Percentiles rank a stretch among this genome's conserved stretches.
Evolutionary conservation across 2,888 invertebrate species (phyloP).

Genomic region (Phymatocera aterrima): DNA sequence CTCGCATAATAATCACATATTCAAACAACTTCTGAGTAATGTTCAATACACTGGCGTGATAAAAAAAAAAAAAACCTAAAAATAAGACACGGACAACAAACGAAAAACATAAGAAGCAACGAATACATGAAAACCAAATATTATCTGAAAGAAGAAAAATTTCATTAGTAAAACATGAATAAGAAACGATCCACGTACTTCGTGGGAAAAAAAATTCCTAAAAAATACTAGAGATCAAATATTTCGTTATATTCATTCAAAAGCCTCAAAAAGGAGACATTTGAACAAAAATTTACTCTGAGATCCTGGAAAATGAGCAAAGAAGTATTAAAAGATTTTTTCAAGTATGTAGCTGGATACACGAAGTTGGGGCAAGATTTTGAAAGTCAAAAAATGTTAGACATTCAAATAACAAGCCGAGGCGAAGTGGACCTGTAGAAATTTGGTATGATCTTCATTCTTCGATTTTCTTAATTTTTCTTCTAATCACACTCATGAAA

Average conservation of each 20-base stretch:
- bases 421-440: no score
- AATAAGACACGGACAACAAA: no score
- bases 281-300: neutral
- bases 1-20: neutral
- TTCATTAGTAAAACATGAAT: neutral
- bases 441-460: conserved; percentile 11
- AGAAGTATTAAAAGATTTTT: neutral
- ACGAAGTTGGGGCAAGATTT: conserved; percentile 5
- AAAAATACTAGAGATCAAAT: neutral
- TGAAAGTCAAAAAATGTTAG: conserved; percentile 10
- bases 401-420: conserved; percentile 35
- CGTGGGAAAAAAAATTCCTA: neutral
- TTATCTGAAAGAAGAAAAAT: neutral
- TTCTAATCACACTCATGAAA: conserved; percentile 6
- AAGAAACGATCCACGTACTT: neutral
- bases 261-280: conserved; percentile 56
- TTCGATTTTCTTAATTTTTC: neutral
- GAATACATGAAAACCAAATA: neutral
- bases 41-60: neutral
- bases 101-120: no score
- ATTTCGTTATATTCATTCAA: conserved; percentile 49
- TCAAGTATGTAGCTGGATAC: neutral
- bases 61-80: neutral
- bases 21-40: neutral
- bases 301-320: neutral